Evolutionary conservation across 2,797 vertebrate genomes (phyloP).

Genomic region (Chelonia mydas): DNA sequence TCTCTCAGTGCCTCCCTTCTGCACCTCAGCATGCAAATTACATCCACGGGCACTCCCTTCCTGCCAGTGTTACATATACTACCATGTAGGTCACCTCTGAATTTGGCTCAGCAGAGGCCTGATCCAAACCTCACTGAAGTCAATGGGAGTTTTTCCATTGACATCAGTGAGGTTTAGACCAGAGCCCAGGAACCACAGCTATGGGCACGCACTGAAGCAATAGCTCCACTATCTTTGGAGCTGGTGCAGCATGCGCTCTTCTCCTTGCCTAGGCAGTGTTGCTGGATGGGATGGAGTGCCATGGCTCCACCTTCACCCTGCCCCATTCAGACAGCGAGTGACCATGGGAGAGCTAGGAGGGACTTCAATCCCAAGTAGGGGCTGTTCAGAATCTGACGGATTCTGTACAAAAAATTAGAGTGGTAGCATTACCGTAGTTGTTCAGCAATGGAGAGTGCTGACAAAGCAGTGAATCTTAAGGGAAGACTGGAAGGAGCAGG

Average conservation of each 20-base stretch:
- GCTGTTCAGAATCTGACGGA: background rate
- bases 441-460: rapidly evolving
- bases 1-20: background rate
- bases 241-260: background rate
- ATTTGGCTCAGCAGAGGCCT: background rate
- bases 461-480: background rate
- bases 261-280: background rate
- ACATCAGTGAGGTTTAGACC: background rate
- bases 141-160: background rate
- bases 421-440: background rate
- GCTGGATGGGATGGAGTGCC: background rate
- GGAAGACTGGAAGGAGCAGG: background rate
- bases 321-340: too few relatives aligned
- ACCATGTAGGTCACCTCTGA: background rate
- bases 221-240: background rate
- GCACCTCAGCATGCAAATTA: background rate
- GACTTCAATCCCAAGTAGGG: background rate
- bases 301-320: background rate
- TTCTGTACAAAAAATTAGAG: background rate
- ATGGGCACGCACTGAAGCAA: rapidly evolving
- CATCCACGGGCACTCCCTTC: background rate
- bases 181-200: background rate
- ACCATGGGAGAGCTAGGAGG: background rate
- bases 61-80: background rate
- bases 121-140: background rate